A percentile compares a stretch with the other conserved stretches of the same genome.
phyloP scores from a whole-genome alignment of 1,140 invertebrate species.

The Drosophila watanabei region DNA sequence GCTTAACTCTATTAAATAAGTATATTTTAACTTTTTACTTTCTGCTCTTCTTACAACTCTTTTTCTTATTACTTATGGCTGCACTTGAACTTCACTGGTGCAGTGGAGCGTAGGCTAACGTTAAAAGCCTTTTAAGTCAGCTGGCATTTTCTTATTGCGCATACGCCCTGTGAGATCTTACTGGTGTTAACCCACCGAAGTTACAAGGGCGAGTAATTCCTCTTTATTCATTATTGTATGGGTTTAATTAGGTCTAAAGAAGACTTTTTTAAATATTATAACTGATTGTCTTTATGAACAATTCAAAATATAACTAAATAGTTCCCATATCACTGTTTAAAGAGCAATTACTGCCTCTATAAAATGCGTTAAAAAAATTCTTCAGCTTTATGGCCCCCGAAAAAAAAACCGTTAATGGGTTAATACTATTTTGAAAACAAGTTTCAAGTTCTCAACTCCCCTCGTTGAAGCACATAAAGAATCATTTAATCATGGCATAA shows the following conservation, averaged over 20 bases:
- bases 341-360: slow-evolving; percentile 1
- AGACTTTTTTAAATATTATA: neutral
- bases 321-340: neutral
- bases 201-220: too few relatives aligned
- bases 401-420: slow-evolving; percentile 48
- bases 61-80: neutral
- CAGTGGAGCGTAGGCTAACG: slow-evolving; percentile 33
- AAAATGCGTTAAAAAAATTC: neutral
- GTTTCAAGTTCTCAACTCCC: slow-evolving; percentile 45
- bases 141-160: slow-evolving; percentile 72
- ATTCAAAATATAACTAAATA: neutral
- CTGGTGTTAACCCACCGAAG: slow-evolving; percentile 7
- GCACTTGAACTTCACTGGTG: slow-evolving; percentile 50
- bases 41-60: slow-evolving; percentile 18
- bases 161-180: slow-evolving; percentile 61
- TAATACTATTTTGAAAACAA: slow-evolving; percentile 44
- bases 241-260: too few relatives aligned
- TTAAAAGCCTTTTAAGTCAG: slow-evolving; percentile 45
- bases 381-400: neutral
- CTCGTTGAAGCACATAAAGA: slow-evolving; percentile 47
- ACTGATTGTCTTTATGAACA: neutral
- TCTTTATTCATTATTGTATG: too few relatives aligned
- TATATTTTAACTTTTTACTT: slow-evolving; percentile 51
- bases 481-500: slow-evolving; percentile 73
- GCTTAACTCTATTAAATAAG: slow-evolving; percentile 2